phyloP scores from a whole-genome alignment of 2,113 vertebrate species.

The Poeciliopsis occidentalis region DNA sequence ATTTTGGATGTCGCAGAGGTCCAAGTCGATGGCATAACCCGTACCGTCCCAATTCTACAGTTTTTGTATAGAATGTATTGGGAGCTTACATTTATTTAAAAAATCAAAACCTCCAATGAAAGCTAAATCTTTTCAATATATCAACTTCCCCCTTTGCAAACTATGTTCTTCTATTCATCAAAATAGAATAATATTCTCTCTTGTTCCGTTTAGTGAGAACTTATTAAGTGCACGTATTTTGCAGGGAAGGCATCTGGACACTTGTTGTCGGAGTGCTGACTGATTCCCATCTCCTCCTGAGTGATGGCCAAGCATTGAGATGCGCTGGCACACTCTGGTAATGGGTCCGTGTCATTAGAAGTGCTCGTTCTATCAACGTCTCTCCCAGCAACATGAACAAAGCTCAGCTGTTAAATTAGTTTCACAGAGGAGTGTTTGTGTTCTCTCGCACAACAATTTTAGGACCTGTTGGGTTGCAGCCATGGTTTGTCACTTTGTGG shows the following conservation, averaged over 20 bases:
- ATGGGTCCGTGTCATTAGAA: slow-evolving; percentile 56
- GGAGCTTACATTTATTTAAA: no score
- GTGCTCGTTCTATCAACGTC: slow-evolving; percentile 39
- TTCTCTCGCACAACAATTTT: slow-evolving; percentile 48
- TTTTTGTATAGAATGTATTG: no score
- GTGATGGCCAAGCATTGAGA: slow-evolving; percentile 44
- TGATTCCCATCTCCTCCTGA: slow-evolving; percentile 23
- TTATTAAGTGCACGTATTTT: slow-evolving; percentile 18
- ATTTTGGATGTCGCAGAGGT: no score
- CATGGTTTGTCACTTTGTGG: slow-evolving; percentile 7
- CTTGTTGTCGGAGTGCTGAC: slow-evolving; percentile 33
- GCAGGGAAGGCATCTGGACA: slow-evolving; percentile 21
- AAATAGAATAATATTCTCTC: not conserved
- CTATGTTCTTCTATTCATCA: not conserved
- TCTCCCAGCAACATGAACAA: slow-evolving; percentile 10
- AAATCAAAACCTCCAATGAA: not conserved
- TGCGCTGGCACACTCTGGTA: slow-evolving; percentile 62
- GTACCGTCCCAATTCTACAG: no score
- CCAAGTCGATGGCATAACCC: no score
- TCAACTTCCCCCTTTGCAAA: no score
- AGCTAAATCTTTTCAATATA: no score
- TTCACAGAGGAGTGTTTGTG: slow-evolving; percentile 40
- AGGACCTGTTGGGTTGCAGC: slow-evolving; percentile 42
- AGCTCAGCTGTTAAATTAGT: slow-evolving; percentile 36
- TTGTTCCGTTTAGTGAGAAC: slow-evolving; percentile 15